Conservation (phyloP, 2,113 vertebrate genomes). For the Callopanchax toddi region DNA sequence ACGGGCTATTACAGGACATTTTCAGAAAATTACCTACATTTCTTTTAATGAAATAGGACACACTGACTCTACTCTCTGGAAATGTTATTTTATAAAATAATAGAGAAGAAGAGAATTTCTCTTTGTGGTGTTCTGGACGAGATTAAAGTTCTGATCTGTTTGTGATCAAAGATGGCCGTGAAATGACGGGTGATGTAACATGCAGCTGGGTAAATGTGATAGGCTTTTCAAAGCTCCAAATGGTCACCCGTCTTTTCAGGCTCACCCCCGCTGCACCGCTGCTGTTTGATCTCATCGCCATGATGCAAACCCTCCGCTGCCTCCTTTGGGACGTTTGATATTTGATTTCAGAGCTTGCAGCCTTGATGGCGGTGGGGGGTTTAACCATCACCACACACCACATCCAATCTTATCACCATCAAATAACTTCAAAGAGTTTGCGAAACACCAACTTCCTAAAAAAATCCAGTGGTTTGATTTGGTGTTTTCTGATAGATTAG, state of each 20-base stretch:
- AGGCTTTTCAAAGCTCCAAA: constrained; percentile 55
- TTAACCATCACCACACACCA: constrained; percentile 35
- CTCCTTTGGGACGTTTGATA: constrained; percentile 70
- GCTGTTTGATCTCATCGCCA: constrained; percentile 69
- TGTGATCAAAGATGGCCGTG: constrained; percentile 59
- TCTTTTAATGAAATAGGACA: constrained; percentile 7
- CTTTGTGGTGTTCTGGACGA: constrained; percentile 13
- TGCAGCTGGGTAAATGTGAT: constrained; percentile 55
- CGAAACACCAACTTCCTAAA: constrained; percentile 42
- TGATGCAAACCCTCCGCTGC: constrained; percentile 43
- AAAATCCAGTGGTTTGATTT: constrained; percentile 36
- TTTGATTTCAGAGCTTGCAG: constrained; percentile 68
- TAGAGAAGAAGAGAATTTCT: constrained; percentile 8
- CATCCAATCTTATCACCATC: constrained; percentile 57
- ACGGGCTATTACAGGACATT: constrained; percentile 52
- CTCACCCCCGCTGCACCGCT: neutral
- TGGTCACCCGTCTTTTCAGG: constrained; percentile 48
- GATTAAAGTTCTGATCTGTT: constrained; percentile 51
- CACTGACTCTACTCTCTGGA: constrained; percentile 16
- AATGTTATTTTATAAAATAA: constrained; percentile 31
- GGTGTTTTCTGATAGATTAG: constrained; percentile 46
- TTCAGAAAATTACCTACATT: constrained; percentile 30
- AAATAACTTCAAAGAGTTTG: constrained; percentile 68
- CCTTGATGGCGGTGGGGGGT: constrained; percentile 44
- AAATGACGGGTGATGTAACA: constrained; percentile 69